Base-by-base conservation (phyloP, 2,888 invertebrate species). In the Microctonus brassicae region DNA sequence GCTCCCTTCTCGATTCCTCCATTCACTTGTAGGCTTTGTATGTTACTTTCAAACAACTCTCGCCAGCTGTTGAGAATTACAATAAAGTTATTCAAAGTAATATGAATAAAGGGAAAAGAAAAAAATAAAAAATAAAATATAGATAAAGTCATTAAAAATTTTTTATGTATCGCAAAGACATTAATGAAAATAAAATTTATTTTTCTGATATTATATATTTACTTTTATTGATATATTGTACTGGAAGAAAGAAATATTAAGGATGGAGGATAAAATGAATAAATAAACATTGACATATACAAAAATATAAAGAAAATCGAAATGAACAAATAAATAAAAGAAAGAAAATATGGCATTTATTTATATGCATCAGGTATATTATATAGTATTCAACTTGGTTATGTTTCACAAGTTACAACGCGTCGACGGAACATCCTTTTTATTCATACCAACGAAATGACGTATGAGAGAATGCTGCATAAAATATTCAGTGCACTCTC, bases 401-500 rank as follows among this genome's bases (percentile, higher is more conserved):
- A 70, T 70, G 70, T 70, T 70, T 70, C 70, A 70, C 63, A 42
- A 55, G 64, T 64, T 65, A 70, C 60, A 58, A 47, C 22, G 34
- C 65, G 61, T 7, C 60, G 70, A 70, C 70, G 42, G 42, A 34
- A 63, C 20, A 75, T 71, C 77, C 75, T 76, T 77, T 80, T 79
- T 81, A 78, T 79, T 80, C 76, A 78, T 77, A 70, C 60, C 72
- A 73, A 72, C 78, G 79, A n/a, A 80, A 79, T 79, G 79, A 80
- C 79, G 79, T 79, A 80, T 78, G 79, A 78, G 65, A 66, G 79
- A 80, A 80, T 81, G 78, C 79, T 75, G 76, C 80, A 81, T 80
- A 80, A 79, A 80, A 81, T 80, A 80, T 81, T 80, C 80, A 81
- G 80, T 79, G 80, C 80, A 79, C 81, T 81, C 77, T 79, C 77